Evolutionary conservation across 2,113 vertebrate species (phyloP).

Genomic region (Pithys albifrons): DNA sequence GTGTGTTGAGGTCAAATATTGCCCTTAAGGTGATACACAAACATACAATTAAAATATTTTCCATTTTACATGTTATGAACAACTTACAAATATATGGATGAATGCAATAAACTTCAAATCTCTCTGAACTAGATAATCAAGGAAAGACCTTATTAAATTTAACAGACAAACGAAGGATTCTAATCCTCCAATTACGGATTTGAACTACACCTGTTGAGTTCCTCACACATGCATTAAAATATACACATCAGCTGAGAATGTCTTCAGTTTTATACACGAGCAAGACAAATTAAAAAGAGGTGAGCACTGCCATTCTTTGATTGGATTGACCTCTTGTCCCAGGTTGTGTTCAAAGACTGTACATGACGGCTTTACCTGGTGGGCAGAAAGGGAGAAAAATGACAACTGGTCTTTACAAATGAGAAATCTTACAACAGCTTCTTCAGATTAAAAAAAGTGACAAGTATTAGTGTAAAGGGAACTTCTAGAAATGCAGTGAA

Average conservation of each 20-base stretch:
- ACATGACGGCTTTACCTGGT: not conserved
- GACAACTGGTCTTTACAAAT: not conserved
- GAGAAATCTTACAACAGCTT: not conserved
- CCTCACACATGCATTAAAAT: not conserved
- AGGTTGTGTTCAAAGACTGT: not conserved
- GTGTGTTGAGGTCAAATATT: not conserved
- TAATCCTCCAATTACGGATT: not conserved
- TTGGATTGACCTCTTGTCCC: not conserved
- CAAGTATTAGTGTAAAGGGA: not conserved
- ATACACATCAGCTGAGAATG: not conserved
- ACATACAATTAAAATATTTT: not conserved
- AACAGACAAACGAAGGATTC: not conserved
- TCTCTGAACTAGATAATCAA: not conserved
- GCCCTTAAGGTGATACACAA: not conserved
- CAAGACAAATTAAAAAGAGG: not conserved
- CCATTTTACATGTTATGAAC: not conserved
- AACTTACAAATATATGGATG: not conserved
- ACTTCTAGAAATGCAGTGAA: not conserved
- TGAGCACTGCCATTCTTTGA: not conserved
- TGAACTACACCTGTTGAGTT: not conserved
- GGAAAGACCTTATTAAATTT: not conserved
- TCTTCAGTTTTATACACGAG: not conserved
- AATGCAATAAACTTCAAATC: not conserved
- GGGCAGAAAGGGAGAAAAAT: not conserved
- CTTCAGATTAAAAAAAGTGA: not conserved